Evolutionary conservation across 2,888 invertebrate genomes (phyloP), one percentile per base, ranked within the genome.

Genomic region (Caenorhabditis macrosperma): DNA sequence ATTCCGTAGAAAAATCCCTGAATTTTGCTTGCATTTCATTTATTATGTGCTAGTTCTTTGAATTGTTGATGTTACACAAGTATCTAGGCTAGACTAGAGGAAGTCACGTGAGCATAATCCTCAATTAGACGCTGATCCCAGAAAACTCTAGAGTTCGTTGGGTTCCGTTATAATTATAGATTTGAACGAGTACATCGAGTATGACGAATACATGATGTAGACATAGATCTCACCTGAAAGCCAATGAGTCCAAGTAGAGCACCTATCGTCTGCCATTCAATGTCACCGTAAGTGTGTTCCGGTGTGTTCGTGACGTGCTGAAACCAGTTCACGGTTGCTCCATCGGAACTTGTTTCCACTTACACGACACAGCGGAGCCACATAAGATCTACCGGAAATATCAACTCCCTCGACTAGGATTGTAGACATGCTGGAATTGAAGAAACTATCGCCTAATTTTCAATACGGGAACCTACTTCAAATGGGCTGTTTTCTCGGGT

Each of bases 1-100:
- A 60, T 63, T 24, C 54, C 63, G 63, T 71, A 71, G 63, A 71
- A 71, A 4, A 71, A 44, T 1, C 44, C 46, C 71, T 71, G 68
- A 26, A 71, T 52, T 44, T 15, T 1, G 9, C 24, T 30, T 22
- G 33, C n/a, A n/a, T n/a, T n/a, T n/a, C n/a, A n/a, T n/a, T n/a
- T n/a, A n/a, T n/a, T n/a, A n/a, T n/a, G n/a, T n/a, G n/a, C n/a
- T n/a, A n/a, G n/a, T n/a, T n/a, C n/a, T n/a, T n/a, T n/a, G n/a
- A n/a, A n/a, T n/a, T n/a, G n/a, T n/a, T n/a, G n/a, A n/a, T n/a
- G n/a, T n/a, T n/a, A n/a, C n/a, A n/a, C n/a, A n/a, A n/a, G n/a
- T n/a, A n/a, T n/a, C n/a, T n/a, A n/a, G n/a, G n/a, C n/a, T n/a
- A n/a, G n/a, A n/a, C n/a, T n/a, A n/a, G n/a, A n/a, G n/a, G n/a